Evolutionary conservation across 1,140 invertebrate species (phyloP).

Genomic region (Wasmannia auropunctata): DNA sequence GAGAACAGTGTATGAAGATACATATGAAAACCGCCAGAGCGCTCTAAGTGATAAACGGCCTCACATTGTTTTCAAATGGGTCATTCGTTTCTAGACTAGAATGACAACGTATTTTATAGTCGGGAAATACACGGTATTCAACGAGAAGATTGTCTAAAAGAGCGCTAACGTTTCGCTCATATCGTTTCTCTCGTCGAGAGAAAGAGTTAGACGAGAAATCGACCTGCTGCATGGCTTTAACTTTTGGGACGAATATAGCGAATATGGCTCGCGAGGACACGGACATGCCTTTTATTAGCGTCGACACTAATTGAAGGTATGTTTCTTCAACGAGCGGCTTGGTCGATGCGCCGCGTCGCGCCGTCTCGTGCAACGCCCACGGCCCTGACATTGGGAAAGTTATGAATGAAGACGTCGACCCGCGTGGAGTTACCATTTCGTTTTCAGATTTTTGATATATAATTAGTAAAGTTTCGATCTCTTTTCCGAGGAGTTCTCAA

Average conservation of each 20-base stretch:
- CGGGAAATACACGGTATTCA: background rate
- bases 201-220: background rate
- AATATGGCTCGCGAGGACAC: background rate
- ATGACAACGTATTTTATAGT: background rate
- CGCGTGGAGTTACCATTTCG: background rate
- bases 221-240: background rate
- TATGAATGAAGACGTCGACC: constrained; percentile 57
- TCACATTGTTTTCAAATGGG: constrained; percentile 22
- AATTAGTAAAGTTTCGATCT: constrained; percentile 32
- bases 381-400: constrained; percentile 58
- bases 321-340: constrained; percentile 43
- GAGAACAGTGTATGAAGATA: background rate
- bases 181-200: background rate
- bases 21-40: background rate
- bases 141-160: background rate
- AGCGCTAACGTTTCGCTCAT: background rate
- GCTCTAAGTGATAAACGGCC: background rate
- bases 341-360: constrained; percentile 57
- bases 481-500: background rate
- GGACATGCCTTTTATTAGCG: constrained; percentile 10
- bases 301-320: constrained; percentile 46
- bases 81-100: background rate
- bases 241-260: background rate
- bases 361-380: constrained; percentile 57
- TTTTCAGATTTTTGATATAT: constrained; percentile 41